These are phyloP conservation scores for Pseudomyrmex gracilis DNA, from an alignment of 1,140 invertebrate genomes.

Conservation along the genomic window DNA sequence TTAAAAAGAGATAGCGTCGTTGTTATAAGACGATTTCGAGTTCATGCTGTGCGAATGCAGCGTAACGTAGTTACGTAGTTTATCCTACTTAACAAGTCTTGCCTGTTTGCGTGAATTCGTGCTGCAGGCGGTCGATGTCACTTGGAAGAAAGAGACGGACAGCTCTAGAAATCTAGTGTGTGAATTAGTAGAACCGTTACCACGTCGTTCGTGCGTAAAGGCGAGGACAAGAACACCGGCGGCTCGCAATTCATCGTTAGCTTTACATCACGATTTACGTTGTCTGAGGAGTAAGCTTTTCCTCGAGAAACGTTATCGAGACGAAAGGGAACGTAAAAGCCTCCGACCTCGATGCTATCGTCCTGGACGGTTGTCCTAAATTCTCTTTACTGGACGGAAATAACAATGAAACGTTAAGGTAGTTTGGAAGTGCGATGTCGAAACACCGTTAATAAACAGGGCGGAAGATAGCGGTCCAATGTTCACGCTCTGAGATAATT, in stretches of 20 bases:
- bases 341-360: neutral
- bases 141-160: constrained; percentile 28
- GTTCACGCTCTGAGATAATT: constrained; percentile 10
- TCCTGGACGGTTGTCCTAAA: constrained; percentile 40
- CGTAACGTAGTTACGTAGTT: neutral
- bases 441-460: neutral
- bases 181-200: constrained; percentile 54
- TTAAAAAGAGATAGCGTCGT: neutral
- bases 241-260: constrained; percentile 54
- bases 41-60: constrained; percentile 1
- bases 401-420: constrained; percentile 33
- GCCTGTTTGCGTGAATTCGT: constrained; percentile 14
- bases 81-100: constrained; percentile 29
- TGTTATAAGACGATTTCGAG: neutral
- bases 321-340: constrained; percentile 29
- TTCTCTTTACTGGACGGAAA: constrained; percentile 48
- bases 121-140: constrained; percentile 9
- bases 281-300: constrained; percentile 28
- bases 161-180: constrained; percentile 36
- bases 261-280: constrained; percentile 56
- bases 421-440: constrained; percentile 20
- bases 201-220: constrained; percentile 35
- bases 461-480: constrained; percentile 12
- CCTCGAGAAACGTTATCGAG: constrained; percentile 36
- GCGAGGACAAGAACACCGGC: constrained; percentile 16